Evolutionary conservation across 2,888 invertebrate genomes (phyloP).

Genomic region (Glaucopsyche alexis): DNA sequence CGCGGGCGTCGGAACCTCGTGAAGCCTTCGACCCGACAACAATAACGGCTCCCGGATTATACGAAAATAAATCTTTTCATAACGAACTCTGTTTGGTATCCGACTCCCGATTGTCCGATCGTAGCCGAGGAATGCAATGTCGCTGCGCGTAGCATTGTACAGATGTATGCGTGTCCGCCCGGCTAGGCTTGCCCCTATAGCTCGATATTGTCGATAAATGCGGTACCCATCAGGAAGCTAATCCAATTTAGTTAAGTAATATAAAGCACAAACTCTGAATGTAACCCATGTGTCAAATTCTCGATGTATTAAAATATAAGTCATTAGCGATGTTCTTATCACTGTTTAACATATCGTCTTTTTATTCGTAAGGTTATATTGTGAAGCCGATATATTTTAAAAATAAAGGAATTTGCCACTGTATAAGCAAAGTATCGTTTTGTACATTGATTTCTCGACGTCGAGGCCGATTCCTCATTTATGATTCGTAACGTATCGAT

Average conservation of each 20-base stretch:
- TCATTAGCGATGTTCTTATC: slow-evolving; percentile 73
- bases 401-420: slow-evolving; percentile 78
- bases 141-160: slow-evolving; percentile 63
- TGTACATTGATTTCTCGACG: slow-evolving; percentile 67
- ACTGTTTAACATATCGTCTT: slow-evolving; percentile 79
- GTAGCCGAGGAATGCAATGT: slow-evolving; percentile 75
- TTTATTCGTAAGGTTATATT: slow-evolving; percentile 76
- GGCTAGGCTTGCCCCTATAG: slow-evolving; percentile 78
- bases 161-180: slow-evolving; percentile 71
- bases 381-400: slow-evolving; percentile 80
- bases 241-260: slow-evolving; percentile 57
- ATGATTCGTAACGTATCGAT: slow-evolving; percentile 69
- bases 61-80: slow-evolving; percentile 73
- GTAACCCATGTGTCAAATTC: slow-evolving; percentile 74
- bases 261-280: slow-evolving; percentile 47
- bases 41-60: slow-evolving; percentile 71
- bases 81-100: slow-evolving; percentile 72
- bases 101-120: slow-evolving; percentile 56
- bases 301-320: slow-evolving; percentile 65
- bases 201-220: slow-evolving; percentile 64
- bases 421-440: slow-evolving; percentile 78
- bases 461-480: slow-evolving; percentile 66
- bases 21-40: slow-evolving; percentile 48
- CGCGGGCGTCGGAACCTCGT: slow-evolving; percentile 76
- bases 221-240: slow-evolving; percentile 78